These are phyloP conservation scores for Orthosia gothica DNA, from an alignment of 2,888 invertebrate species.

Conservation along the genomic window DNA sequence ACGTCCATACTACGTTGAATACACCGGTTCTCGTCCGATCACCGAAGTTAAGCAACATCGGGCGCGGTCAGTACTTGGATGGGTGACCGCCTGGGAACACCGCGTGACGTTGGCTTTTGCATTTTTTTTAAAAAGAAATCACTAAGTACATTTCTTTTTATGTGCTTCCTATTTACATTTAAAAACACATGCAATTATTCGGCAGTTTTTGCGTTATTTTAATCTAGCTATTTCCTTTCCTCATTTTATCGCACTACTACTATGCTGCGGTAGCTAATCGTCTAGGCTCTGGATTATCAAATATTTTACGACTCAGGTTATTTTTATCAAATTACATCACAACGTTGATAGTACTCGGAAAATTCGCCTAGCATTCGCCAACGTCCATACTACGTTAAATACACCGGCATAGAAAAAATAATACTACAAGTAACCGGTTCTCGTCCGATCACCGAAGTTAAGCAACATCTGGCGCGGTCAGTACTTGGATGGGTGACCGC, in stretches of 20 bases:
- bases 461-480: slow-evolving; percentile 89
- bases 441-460: slow-evolving; percentile 86
- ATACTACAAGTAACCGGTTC: too few species aligned
- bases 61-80: slow-evolving; percentile 87
- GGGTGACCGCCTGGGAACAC: slow-evolving; percentile 86
- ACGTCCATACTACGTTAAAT: slow-evolving; percentile 87
- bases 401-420: too few species aligned
- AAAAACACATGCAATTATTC: background rate
- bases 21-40: slow-evolving; percentile 90
- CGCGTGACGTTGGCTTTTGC: slow-evolving; percentile 74
- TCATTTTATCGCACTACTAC: background rate
- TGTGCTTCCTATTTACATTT: too few species aligned
- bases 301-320: background rate
- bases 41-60: slow-evolving; percentile 89
- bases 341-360: background rate
- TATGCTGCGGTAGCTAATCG: background rate
- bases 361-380: slow-evolving; percentile 53
- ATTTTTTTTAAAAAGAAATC: too few species aligned
- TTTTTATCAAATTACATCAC: background rate
- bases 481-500: slow-evolving; percentile 90
- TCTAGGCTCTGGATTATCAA: background rate
- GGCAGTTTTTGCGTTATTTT: background rate
- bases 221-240: background rate
- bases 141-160: too few species aligned
- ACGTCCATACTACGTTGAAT: slow-evolving; percentile 87